These are phyloP conservation scores for Dysmachus trigonus DNA, from an alignment of 2,888 invertebrate species.

Conservation along the genomic window DNA sequence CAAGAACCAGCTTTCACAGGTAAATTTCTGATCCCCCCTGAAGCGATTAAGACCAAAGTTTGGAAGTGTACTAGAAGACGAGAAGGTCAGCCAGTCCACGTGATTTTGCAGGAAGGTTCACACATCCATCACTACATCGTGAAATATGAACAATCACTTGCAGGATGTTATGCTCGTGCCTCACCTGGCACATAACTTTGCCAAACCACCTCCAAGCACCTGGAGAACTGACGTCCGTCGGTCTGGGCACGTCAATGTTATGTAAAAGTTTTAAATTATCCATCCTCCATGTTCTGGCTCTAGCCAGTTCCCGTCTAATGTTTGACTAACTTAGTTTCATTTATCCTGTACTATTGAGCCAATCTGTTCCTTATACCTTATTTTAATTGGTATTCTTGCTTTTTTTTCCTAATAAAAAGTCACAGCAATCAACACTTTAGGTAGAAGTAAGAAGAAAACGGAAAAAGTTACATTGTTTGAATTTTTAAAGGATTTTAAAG, in stretches of 20 bases:
- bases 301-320: neutral
- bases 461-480: neutral
- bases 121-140: neutral
- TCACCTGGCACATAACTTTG: neutral
- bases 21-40: neutral
- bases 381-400: neutral
- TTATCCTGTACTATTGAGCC: neutral
- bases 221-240: neutral
- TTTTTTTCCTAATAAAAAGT: neutral
- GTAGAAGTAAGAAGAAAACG: neutral
- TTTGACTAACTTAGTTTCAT: neutral
- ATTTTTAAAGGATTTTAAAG: neutral
- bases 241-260: neutral
- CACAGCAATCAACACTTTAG: neutral
- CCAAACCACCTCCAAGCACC: neutral
- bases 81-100: neutral
- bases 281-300: too few relatives aligned
- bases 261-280: neutral
- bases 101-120: neutral
- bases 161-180: neutral
- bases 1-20: neutral
- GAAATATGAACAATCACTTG: neutral
- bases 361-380: neutral
- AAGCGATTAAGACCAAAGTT: neutral
- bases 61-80: neutral